Evolutionary conservation across 2,113 vertebrate species (phyloP).

Genomic region (Ailurus styani): DNA sequence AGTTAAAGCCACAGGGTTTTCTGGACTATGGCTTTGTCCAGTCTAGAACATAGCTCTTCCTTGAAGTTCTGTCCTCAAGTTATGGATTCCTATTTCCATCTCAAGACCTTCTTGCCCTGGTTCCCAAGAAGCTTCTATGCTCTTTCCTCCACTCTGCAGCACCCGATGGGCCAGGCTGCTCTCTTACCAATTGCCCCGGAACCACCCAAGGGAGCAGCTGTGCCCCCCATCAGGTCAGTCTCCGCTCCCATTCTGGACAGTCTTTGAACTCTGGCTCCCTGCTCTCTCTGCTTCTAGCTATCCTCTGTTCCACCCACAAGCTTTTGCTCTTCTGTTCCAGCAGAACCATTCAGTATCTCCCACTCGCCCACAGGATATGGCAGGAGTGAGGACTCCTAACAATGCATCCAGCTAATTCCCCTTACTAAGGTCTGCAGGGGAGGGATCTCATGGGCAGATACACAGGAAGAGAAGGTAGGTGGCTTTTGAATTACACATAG

Average conservation of each 20-base stretch:
- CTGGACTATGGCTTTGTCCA: neutral
- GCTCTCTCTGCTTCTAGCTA: neutral
- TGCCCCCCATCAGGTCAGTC: neutral
- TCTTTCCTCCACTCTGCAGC: neutral
- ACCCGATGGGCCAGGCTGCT: neutral
- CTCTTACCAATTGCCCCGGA: neutral
- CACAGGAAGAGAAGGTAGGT: neutral
- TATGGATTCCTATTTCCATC: neutral
- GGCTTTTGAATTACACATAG: neutral
- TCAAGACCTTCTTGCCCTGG: neutral
- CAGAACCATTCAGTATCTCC: neutral
- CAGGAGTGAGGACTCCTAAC: neutral
- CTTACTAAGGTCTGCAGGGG: neutral
- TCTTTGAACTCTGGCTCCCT: neutral
- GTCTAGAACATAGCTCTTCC: neutral
- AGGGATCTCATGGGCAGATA: neutral
- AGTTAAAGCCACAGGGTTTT: neutral
- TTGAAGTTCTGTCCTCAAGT: neutral
- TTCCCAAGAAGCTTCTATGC: neutral
- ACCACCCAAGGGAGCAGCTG: neutral
- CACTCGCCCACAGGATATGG: accelerated
- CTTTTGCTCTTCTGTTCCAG: conserved; percentile 7
- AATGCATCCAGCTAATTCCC: neutral
- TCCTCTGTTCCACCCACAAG: neutral
- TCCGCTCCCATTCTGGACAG: neutral